A percentile compares a stretch with the other conserved stretches of the same genome.
Evolutionary conservation across 30 jellyfish, hydroid and myxozoan species (phyloP).

Genomic region (Turritopsis rubra): DNA sequence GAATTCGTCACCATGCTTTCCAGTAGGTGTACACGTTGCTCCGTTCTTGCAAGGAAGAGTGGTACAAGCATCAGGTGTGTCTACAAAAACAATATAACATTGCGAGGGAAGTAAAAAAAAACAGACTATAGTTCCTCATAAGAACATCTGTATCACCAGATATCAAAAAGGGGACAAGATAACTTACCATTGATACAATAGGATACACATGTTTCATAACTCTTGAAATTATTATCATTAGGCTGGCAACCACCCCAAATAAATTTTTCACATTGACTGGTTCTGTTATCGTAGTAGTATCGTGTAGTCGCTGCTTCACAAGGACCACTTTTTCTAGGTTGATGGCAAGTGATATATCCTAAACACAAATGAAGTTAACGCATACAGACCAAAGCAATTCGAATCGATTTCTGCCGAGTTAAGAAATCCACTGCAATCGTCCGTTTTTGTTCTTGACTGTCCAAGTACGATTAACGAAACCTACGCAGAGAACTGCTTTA

Average conservation of each 20-base stretch:
- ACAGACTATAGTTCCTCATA: too few relatives aligned
- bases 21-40: background rate
- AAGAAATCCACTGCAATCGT: too few relatives aligned
- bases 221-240: background rate
- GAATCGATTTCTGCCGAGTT: too few relatives aligned
- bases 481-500: too few relatives aligned
- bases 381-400: too few relatives aligned
- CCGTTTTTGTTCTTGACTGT: too few relatives aligned
- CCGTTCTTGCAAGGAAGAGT: background rate
- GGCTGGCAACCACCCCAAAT: conserved; percentile 17
- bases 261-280: background rate
- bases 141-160: background rate
- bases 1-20: background rate
- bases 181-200: background rate
- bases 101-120: too few relatives aligned
- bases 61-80: background rate
- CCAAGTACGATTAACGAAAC: too few relatives aligned
- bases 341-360: background rate
- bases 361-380: background rate
- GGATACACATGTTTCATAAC: background rate
- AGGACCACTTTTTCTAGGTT: conserved; percentile 1
- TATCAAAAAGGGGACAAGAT: background rate
- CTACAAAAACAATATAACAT: background rate
- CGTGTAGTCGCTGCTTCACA: background rate
- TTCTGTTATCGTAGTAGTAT: conserved; percentile 2